These are phyloP conservation scores for Forbesichthys papilliferus DNA, from an alignment of 2,113 vertebrate species.

Conservation along the genomic window DNA sequence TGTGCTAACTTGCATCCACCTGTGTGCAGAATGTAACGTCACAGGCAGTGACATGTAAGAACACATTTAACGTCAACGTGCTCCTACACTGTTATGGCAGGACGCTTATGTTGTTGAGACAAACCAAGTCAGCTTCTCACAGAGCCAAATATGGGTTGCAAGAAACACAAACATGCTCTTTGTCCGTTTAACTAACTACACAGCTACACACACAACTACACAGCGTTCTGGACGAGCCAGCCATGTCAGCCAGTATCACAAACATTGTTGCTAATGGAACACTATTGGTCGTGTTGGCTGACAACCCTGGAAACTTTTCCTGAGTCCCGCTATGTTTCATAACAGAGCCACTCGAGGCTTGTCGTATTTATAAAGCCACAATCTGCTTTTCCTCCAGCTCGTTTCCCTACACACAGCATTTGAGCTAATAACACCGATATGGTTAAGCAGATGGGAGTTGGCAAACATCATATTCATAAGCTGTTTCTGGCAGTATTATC, in stretches of 20 bases:
- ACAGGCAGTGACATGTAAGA: too few species aligned
- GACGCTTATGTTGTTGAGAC: too few species aligned
- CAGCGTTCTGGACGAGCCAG: too few species aligned
- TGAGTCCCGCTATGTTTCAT: conserved; percentile 36
- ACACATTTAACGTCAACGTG: too few species aligned
- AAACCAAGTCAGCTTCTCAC: too few species aligned
- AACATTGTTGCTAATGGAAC: conserved; percentile 16
- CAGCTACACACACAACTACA: too few species aligned
- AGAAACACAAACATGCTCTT: too few species aligned
- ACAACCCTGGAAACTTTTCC: conserved; percentile 32
- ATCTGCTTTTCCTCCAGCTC: conserved; percentile 37
- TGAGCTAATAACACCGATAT: conserved; percentile 51
- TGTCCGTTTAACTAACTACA: too few species aligned
- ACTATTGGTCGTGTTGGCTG: conserved; percentile 12
- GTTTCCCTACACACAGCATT: conserved; percentile 46
- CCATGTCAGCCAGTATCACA: background rate
- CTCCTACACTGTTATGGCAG: too few species aligned
- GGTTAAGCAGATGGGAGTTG: conserved; percentile 58
- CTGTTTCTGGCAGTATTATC: conserved; percentile 20
- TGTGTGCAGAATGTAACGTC: too few species aligned
- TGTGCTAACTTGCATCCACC: background rate
- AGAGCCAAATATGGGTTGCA: too few species aligned
- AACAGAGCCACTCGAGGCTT: conserved; percentile 39
- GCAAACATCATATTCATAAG: conserved; percentile 11
- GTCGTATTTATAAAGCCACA: conserved; percentile 52